Conservation (phyloP, 2,888 invertebrate species). For the Lepidocyrtoides sp. region DNA sequence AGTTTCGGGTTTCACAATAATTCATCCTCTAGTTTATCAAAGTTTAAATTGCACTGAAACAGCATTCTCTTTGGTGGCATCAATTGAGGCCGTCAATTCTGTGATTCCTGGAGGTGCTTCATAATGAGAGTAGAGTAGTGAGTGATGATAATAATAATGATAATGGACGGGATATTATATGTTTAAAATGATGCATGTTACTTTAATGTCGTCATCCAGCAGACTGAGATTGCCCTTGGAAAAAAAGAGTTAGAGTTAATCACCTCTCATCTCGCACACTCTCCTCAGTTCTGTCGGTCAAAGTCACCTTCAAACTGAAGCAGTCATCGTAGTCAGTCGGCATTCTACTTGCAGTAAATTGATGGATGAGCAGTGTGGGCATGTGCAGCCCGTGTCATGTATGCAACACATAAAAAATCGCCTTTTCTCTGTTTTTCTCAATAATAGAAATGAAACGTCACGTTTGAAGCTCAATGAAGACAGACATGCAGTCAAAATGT, state of each 20-base stretch:
- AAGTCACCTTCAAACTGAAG: constrained; percentile 56
- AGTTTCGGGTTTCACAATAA: no score
- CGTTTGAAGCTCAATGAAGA: no score
- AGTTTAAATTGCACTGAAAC: no score
- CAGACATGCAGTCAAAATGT: no score
- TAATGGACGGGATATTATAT: not conserved
- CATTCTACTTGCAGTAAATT: no score
- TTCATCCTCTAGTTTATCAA: no score
- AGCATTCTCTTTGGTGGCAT: no score
- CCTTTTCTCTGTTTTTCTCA: no score
- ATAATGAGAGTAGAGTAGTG: not conserved
- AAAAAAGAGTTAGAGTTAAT: constrained; percentile 42
- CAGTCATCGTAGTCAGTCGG: not conserved
- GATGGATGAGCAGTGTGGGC: no score
- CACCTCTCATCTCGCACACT: constrained; percentile 12
- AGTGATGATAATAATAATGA: not conserved
- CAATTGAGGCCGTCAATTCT: not conserved
- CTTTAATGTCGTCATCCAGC: not conserved
- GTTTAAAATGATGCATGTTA: not conserved
- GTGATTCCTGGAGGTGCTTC: not conserved
- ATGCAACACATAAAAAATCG: no score
- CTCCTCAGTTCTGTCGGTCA: constrained; percentile 10
- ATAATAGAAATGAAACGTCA: no score
- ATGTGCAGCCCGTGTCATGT: no score
- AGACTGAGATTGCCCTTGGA: constrained; percentile 50